Evolutionary conservation across 2,888 invertebrate genomes (phyloP), one percentile per base, ranked within the genome.

Genomic region (Erebia aethiops): DNA sequence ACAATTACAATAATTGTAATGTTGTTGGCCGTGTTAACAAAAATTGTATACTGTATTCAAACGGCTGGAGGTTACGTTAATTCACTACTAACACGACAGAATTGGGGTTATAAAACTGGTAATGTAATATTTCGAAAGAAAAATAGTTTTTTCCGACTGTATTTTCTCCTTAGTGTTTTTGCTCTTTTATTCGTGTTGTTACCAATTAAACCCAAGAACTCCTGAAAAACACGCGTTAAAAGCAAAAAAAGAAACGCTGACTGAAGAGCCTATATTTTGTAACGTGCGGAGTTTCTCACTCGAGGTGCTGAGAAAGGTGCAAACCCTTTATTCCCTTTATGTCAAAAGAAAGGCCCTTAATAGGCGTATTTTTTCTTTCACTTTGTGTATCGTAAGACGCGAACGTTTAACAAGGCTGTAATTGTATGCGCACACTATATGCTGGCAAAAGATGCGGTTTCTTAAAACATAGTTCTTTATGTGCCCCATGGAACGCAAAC

Each of bases 361-460:
- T 66, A 56, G 56, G 66, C 66, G 66, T 66, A 57, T 66, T 66
- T 66, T 66, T 54, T 56, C 66, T 66, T 66, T 66, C 66, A 57
- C 56, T 65, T 56, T 66, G 66, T 21, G n/a, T 56, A 66, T 66
- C 66, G 56, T 21, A 56, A 66, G 57, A 66, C 56, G 66, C 43
- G 66, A 43, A 21, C 41, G 43, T 54, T 66, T 66, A 66, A 66
- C 56, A 54, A 66, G 66, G 46, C 9, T 49, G 9, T 41, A 18
- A 62, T 4, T 18, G 4, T n/a, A 9, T 21, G 62, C 14, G 49
- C 62, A 62, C 62, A 62, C 49, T 62, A 21, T 62, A 35, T 5
- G 35, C 35, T 35, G 35, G 35, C 35, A 35, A 1, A 7, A 35
- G 0, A 35, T 35, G 35, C 35, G 35, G 35, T 5, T 7, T 0